Evolutionary conservation across 1,140 invertebrate genomes (phyloP).

Genomic region (Gonioctena quinquepunctata): DNA sequence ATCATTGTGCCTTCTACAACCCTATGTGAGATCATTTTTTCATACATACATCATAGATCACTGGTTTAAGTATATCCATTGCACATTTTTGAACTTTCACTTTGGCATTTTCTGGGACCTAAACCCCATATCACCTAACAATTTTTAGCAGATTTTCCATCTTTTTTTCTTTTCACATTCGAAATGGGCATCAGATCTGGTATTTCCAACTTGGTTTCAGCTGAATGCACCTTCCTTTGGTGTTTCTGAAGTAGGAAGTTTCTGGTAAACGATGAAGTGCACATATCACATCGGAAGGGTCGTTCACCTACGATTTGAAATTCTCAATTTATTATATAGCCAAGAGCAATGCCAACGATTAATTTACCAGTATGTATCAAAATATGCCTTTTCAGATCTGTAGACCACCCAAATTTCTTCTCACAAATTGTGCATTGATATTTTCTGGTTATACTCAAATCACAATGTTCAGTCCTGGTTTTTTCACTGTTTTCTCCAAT

Average conservation of each 20-base stretch:
- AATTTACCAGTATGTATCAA: slow-evolving; percentile 24
- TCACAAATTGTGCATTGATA: slow-evolving; percentile 24
- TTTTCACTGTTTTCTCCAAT: no score
- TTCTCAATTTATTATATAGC: not conserved
- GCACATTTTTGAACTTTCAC: no score
- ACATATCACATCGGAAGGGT: slow-evolving; percentile 22
- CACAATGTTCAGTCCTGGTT: not conserved
- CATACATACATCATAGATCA: no score
- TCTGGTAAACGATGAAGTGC: slow-evolving; percentile 23
- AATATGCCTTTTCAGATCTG: slow-evolving; percentile 29
- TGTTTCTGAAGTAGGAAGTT: slow-evolving; percentile 28
- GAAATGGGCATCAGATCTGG: slow-evolving; percentile 25
- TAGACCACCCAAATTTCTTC: slow-evolving; percentile 25
- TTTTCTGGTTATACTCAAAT: slow-evolving; percentile 1
- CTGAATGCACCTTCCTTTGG: slow-evolving; percentile 20
- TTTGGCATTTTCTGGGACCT: no score
- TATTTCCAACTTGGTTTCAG: not conserved
- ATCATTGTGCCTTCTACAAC: no score
- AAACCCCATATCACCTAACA: no score
- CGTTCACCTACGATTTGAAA: slow-evolving; percentile 8
- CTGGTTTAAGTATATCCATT: no score
- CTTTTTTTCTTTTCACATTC: not conserved
- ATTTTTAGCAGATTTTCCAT: no score
- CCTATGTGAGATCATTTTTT: no score
- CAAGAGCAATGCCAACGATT: not conserved